A percentile compares a stretch with the other conserved stretches of the same genome.
phyloP scores from a whole-genome alignment of 2,888 invertebrate genomes.

The Thalpophila matura region DNA sequence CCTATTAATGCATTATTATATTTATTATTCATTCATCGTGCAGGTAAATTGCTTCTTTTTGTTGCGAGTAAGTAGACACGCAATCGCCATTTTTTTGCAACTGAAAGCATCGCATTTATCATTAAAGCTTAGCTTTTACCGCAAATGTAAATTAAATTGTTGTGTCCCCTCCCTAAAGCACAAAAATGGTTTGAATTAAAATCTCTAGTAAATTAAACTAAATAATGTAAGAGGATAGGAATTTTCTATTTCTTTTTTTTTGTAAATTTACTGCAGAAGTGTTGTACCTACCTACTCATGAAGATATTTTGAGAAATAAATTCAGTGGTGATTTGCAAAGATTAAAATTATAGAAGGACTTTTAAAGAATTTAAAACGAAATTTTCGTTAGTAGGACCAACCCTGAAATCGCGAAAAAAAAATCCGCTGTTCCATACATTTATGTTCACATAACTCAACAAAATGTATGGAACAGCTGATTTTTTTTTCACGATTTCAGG shows the following conservation, averaged over 20 bases:
- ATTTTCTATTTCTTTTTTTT: conserved; percentile 43
- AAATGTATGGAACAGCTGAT: too few species aligned
- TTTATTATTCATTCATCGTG: conserved; percentile 16
- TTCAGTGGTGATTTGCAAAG: conserved; percentile 7
- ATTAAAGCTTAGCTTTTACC: conserved; percentile 60
- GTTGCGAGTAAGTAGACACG: conserved; percentile 17
- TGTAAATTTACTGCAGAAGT: too few species aligned
- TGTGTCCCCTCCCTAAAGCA: conserved; percentile 52
- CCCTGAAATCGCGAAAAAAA: too few species aligned
- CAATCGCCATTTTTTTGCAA: conserved; percentile 28
- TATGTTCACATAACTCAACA: too few species aligned
- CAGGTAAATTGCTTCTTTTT: conserved; percentile 21
- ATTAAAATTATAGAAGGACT: neutral
- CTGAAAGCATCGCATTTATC: conserved; percentile 48
- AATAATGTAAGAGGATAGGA: conserved; percentile 42
- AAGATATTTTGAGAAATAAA: conserved; percentile 31
- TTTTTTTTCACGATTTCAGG: too few species aligned
- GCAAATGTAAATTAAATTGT: conserved; percentile 70
- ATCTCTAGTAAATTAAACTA: conserved; percentile 55
- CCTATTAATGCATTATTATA: conserved; percentile 13
- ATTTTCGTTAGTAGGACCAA: too few species aligned
- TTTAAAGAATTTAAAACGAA: neutral
- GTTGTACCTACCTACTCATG: too few species aligned
- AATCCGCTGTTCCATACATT: too few species aligned
- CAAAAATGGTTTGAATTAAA: conserved; percentile 63